Base-by-base conservation (phyloP, 2,888 invertebrate species). In the Lacanobia oleracea region DNA sequence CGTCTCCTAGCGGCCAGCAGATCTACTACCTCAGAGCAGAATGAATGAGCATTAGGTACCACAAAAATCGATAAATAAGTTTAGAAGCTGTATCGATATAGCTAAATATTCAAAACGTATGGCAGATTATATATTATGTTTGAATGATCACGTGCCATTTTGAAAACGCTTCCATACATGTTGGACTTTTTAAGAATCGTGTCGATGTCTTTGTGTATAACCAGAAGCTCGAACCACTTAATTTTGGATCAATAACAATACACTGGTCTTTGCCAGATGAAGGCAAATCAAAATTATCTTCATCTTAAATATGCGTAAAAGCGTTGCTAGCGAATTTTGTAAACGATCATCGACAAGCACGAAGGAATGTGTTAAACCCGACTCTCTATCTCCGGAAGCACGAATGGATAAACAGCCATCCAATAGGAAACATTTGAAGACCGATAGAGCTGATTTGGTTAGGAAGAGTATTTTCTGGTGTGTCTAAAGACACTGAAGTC, bases 301-400 rank as follows among this genome's bases (percentile, higher is more conserved):
- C 7, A 18, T 48, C 12, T 51, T 51, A 10, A n/a, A 4, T 21
- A 37, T 1, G 23, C 21, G 56, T n/a, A 33, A 37, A 51, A 78
- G 43, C 14, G 16, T 27, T 23, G 48, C 5, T 23, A 70, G 27
- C 12, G 1, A 57, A 51, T 79, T 21, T 48, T 7, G 56, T 8
- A 10, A 12, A 10, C 61, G 40, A 62, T 56, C 18, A 54, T 51
- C 18, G 27, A 23, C 51, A 50, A 50, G 23, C 8, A 18, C 12
- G 43, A 18, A 43, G 48, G 48, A 54, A 50, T 33, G 64, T 56
- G 67, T 72, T 51, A 67, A 67, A 72, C 45, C 37, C 37, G 9
- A 50, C 18, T 54, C 56, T 14, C 27, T 79, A 82, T 79, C 83
- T 82, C 45, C 56, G 79, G 67, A 73, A 70, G 53, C 51, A 16